Base-by-base conservation (phyloP, 2,113 vertebrate species). In the Heptranchias perlo region DNA sequence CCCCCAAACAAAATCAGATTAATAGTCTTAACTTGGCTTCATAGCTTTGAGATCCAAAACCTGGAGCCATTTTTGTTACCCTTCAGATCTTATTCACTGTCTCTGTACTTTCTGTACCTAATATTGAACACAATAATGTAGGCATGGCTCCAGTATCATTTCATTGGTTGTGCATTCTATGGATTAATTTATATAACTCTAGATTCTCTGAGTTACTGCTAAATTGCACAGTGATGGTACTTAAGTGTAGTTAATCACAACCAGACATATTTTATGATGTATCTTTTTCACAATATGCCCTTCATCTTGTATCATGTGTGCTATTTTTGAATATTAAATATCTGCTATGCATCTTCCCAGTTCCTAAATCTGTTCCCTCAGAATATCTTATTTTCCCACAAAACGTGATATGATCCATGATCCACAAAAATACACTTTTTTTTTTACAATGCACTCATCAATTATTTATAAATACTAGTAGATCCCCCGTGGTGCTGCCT, bases 371-470 rank as follows among this genome's bases (percentile, higher is more conserved):
- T 89, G 6, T 35, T 64, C 35, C 18, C 89, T 93, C 58, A 5
- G 5, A 62, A 44, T 62, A 92, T 39, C n/a, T 62, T 62, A 39
- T 18, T n/a, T 62, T 64, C n/a, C 89, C 61, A 21, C 54, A 62
- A 39, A 82, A 21, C n/a, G 18, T 21, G 39, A 82, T 47, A 47
- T 82, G 89, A 62, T 52, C 86, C 25, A 47, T 82, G 89, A 62
- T 52, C 86, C 25, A 89, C 86, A 89, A 52, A 89, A 28, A 89
- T 54, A 87, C n/a, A 44, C 18, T 0, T 91, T 44, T 62, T 61
- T 39, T 93, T 93, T 93, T n/a, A 61, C 58, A 93, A 62, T 93
- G 89, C 89, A 39, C 89, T 93, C 89, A 92, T 92, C 89, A 93
- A 93, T 93, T 64, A 93, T 93, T 93, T 62, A 61, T 62, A 25